Percentiles rank a stretch among this genome's conserved stretches.
Evolutionary conservation across 2,113 vertebrate species (phyloP).

Genomic region (Cyphomyrus discorhynchus): DNA sequence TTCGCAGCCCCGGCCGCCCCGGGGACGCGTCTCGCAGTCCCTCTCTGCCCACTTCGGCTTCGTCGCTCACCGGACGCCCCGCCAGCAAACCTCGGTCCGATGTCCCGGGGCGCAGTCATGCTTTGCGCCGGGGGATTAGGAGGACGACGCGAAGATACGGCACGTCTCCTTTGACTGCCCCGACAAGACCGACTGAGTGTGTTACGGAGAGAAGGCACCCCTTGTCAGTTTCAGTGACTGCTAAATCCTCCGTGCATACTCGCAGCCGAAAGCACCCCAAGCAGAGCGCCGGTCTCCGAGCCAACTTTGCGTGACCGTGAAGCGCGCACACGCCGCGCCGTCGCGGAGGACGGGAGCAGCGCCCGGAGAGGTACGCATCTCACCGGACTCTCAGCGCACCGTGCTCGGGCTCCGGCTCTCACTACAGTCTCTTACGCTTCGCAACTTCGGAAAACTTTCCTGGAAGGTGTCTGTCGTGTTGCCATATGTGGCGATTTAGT

Average conservation of each 20-base stretch:
- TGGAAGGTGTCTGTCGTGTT: neutral
- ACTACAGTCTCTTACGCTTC: neutral
- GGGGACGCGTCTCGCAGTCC: neutral
- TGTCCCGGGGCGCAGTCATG: constrained; percentile 21
- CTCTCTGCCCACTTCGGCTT: constrained; percentile 10
- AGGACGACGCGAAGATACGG: constrained; percentile 10
- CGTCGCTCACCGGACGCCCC: constrained; percentile 1
- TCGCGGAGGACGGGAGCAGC: neutral
- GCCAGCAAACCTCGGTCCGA: constrained; percentile 6
- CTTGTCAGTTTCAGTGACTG: constrained; percentile 24
- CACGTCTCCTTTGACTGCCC: constrained; percentile 15
- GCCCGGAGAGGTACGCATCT: neutral
- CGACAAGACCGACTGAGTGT: constrained; percentile 23
- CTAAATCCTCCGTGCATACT: constrained; percentile 11
- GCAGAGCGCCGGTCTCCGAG: constrained; percentile 16
- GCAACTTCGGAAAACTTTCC: neutral
- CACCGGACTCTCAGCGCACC: neutral
- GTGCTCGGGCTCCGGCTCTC: neutral
- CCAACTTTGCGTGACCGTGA: constrained; percentile 3
- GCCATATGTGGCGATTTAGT: neutral
- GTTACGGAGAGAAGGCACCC: constrained; percentile 10
- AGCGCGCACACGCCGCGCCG: neutral
- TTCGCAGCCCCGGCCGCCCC: neutral
- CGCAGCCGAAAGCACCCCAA: neutral
- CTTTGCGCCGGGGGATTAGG: constrained; percentile 20